These are phyloP conservation scores for Drosophila atripex DNA, from an alignment of 2,888 invertebrate species.

Conservation along the genomic window DNA sequence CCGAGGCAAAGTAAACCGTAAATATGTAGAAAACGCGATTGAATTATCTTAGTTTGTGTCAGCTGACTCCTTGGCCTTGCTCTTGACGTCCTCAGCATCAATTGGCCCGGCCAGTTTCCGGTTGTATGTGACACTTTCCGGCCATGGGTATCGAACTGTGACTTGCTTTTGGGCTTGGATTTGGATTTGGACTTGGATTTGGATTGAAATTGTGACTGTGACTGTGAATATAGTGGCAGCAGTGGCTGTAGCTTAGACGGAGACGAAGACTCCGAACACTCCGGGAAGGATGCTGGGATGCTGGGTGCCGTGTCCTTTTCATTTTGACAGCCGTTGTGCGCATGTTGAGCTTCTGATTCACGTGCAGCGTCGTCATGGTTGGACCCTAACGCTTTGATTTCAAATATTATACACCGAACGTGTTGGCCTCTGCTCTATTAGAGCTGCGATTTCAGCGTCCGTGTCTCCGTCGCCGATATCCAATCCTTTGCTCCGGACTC, in stretches of 20 bases:
- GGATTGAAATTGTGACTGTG: constrained; percentile 8
- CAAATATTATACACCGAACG: constrained; percentile 82
- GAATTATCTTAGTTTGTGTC: constrained; percentile 63
- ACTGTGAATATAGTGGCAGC: neutral
- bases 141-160: constrained; percentile 25
- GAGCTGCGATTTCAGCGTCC: constrained; percentile 48
- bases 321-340: constrained; percentile 82
- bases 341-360: constrained; percentile 76
- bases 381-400: constrained; percentile 82
- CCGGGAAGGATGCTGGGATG: constrained; percentile 28
- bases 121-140: constrained; percentile 30
- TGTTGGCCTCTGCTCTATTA: constrained; percentile 50
- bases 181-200: constrained; percentile 1
- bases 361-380: constrained; percentile 69
- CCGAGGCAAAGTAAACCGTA: constrained; percentile 63
- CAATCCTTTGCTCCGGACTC: constrained; percentile 5
- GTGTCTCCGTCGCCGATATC: constrained; percentile 20
- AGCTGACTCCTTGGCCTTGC: constrained; percentile 38
- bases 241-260: constrained; percentile 1
- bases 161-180: constrained; percentile 10
- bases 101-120: constrained; percentile 32
- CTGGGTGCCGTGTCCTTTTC: constrained; percentile 57
- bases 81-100: constrained; percentile 31
- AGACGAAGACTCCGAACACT: neutral
- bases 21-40: constrained; percentile 68